Conservation (phyloP, 1,140 invertebrate genomes). For the Nomia melanderi region DNA sequence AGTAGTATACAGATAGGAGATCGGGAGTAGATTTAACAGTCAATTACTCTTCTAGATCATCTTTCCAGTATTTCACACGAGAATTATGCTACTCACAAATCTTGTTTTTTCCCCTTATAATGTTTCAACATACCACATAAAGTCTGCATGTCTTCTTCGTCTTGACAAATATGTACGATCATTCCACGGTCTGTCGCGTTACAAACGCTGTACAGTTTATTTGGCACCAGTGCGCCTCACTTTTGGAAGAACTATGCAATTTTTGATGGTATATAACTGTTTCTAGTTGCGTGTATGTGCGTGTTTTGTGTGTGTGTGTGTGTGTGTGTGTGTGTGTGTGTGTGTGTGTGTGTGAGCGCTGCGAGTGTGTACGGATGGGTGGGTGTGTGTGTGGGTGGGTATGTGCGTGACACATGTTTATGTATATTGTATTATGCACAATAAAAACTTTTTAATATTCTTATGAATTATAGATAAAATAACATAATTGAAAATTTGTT, state of each 20-base stretch:
- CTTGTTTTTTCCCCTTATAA: slow-evolving; percentile 26
- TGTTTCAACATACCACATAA: slow-evolving; percentile 24
- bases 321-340: no score
- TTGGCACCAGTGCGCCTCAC: slow-evolving; percentile 63
- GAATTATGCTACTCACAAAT: slow-evolving; percentile 36
- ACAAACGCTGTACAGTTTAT: slow-evolving; percentile 56
- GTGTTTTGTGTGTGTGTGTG: no score
- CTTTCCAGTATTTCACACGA: slow-evolving; percentile 53
- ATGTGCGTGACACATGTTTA: slow-evolving; percentile 14
- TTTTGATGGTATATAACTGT: slow-evolving; percentile 20
- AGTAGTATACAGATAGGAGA: slow-evolving; percentile 61
- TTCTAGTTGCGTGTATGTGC: not conserved
- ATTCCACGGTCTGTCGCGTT: slow-evolving; percentile 28
- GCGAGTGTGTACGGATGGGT: no score
- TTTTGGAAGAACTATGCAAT: slow-evolving; percentile 60
- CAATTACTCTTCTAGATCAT: slow-evolving; percentile 53
- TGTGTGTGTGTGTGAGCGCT: no score
- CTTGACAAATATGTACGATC: slow-evolving; percentile 34
- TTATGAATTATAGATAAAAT: slow-evolving; percentile 28
- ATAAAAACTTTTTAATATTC: slow-evolving; percentile 28
- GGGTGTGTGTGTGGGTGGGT: no score
- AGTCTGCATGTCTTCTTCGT: slow-evolving; percentile 22
- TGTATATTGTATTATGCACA: slow-evolving; percentile 34
- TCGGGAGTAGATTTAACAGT: slow-evolving; percentile 57
- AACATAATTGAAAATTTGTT: slow-evolving; percentile 16